Conservation (phyloP, 1,140 invertebrate species). For the Drosophila dunni region DNA sequence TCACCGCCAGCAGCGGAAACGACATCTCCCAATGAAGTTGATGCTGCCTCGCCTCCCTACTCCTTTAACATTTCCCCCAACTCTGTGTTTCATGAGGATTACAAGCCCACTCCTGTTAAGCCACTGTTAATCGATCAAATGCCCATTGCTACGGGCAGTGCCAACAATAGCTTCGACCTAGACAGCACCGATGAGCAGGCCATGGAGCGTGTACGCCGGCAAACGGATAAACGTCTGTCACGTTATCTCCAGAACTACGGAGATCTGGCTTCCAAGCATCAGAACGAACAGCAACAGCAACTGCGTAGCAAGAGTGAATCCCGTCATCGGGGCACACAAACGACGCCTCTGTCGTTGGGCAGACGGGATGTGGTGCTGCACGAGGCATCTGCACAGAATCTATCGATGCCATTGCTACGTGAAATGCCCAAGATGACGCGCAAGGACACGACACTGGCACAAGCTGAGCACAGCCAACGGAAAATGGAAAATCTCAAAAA, state of each 20-base stretch:
- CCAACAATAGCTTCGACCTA: slow-evolving; percentile 67
- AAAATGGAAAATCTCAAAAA: slow-evolving; percentile 71
- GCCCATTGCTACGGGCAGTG: slow-evolving; percentile 50
- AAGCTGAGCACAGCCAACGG: slow-evolving; percentile 32
- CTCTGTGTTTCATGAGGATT: slow-evolving; percentile 69
- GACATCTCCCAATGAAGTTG: slow-evolving; percentile 14
- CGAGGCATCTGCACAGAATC: slow-evolving; percentile 66
- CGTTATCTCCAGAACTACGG: slow-evolving; percentile 80
- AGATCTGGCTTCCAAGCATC: slow-evolving; percentile 66
- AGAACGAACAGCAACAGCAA: slow-evolving; percentile 21
- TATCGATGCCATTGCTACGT: slow-evolving; percentile 78
- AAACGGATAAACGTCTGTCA: slow-evolving; percentile 67
- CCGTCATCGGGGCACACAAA: slow-evolving; percentile 72
- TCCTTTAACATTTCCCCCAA: slow-evolving; percentile 73
- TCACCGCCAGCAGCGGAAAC: slow-evolving; percentile 36
- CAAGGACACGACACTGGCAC: slow-evolving; percentile 45
- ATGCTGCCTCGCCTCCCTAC: slow-evolving; percentile 58
- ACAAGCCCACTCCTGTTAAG: slow-evolving; percentile 65
- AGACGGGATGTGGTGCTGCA: slow-evolving; percentile 71
- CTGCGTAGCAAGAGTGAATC: slow-evolving; percentile 68
- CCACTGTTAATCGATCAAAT: slow-evolving; percentile 55
- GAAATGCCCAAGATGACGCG: slow-evolving; percentile 84
- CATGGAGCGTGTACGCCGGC: slow-evolving; percentile 67
- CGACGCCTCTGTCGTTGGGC: slow-evolving; percentile 49
- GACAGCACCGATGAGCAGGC: slow-evolving; percentile 69